Evolutionary conservation across 2,113 vertebrate species (phyloP), one percentile per base, ranked within the genome.

Genomic region (Vicugna pacos): DNA sequence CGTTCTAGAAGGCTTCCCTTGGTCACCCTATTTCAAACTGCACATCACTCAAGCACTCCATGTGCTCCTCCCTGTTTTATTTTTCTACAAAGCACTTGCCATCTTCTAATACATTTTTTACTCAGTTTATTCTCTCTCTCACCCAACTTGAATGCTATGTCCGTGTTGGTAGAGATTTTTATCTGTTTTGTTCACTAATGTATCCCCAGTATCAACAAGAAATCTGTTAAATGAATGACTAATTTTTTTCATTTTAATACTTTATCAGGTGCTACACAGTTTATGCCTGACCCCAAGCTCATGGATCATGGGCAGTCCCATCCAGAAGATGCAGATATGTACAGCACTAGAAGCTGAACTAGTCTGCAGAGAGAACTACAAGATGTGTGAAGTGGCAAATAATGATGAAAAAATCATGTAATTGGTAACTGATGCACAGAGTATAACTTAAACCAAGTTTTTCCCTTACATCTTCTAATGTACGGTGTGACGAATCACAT

Each of bases 241-340:
- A 54, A 42, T 67, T 56, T 72, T 96, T 91, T 93, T 92, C 26
- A 52, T 87, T 97, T 98, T 95, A 89, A 87, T 98, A 5, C 56
- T 98, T 97, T 97, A 64, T 95, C 94, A 98, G 98, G 97, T 97
- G 2, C 95, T 95, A 52, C 97, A 91, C 98, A 98, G 94, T 99
- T 99, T 97, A 98, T 98, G 89, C 91, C 98, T 96, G 98, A 99
- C 97, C 97, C 99, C 15, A 98, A 98, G 76, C 97, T 99, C 89
- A 96, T 98, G 98, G 99, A 99, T 97, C 99, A 99, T 0, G 99
- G 99, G 73, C 99, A 99, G 95, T 99, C 99, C 85, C 98, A 65
- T 97, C 99, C 99, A 1, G 99, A 99, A 97, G 99, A 99, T 89
- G 97, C 97, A 97, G 99, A 99, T 98, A 98, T 99, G 98, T 99